Conservation (phyloP, 2,888 invertebrate species). For the Nomada fabriciana region DNA sequence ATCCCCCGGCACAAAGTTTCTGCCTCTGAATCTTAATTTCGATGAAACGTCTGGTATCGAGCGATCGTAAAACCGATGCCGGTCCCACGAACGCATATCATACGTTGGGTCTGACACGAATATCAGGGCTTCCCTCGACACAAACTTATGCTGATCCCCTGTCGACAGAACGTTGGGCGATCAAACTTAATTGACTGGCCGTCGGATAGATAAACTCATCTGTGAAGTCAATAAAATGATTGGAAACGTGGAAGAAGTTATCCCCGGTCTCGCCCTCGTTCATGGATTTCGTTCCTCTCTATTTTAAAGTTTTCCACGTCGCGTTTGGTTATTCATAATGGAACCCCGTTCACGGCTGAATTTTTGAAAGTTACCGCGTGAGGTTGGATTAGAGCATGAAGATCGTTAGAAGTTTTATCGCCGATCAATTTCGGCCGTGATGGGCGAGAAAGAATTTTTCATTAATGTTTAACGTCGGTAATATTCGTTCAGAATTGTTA, state of each 20-base stretch:
- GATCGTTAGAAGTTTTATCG: slow-evolving; percentile 14
- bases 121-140: slow-evolving; percentile 47
- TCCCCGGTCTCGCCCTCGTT: background rate
- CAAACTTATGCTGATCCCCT: slow-evolving; percentile 69
- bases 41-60: slow-evolving; percentile 65
- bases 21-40: slow-evolving; percentile 66
- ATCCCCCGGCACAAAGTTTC: slow-evolving; percentile 28
- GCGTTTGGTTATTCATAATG: background rate
- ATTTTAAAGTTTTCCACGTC: background rate
- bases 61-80: slow-evolving; percentile 64
- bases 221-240: slow-evolving; percentile 50
- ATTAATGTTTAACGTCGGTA: background rate
- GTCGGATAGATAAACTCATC: slow-evolving; percentile 46
- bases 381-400: background rate
- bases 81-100: slow-evolving; percentile 21
- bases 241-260: slow-evolving; percentile 19
- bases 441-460: background rate
- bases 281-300: background rate
- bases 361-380: background rate
- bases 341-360: background rate
- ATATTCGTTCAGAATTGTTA: background rate
- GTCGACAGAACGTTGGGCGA: slow-evolving; percentile 69
- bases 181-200: slow-evolving; percentile 77
- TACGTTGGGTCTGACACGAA: slow-evolving; percentile 56
- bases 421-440: background rate